phyloP scores from a whole-genome alignment of 2,113 vertebrate genomes.

The Pteruthius melanotis region DNA sequence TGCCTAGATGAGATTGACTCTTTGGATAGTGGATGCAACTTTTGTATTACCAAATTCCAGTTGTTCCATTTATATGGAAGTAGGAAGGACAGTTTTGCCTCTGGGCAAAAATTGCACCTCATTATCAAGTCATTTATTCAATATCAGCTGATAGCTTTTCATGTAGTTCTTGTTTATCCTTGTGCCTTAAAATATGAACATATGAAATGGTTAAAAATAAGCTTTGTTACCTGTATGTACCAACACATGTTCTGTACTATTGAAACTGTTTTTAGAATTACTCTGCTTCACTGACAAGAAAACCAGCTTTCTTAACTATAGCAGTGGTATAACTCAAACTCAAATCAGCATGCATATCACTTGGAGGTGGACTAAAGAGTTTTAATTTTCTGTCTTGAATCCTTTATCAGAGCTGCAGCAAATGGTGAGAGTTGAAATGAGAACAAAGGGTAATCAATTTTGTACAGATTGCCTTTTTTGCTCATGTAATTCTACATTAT shows the following conservation, averaged over 20 bases:
- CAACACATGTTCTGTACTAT: slow-evolving; percentile 16
- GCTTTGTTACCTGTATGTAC: slow-evolving; percentile 35
- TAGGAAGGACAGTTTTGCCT: background rate
- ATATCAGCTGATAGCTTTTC: slow-evolving; percentile 38
- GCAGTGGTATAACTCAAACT: background rate
- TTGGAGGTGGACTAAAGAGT: slow-evolving; percentile 12
- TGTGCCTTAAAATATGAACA: slow-evolving; percentile 81
- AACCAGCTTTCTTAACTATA: slow-evolving; percentile 15
- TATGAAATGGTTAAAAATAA: slow-evolving; percentile 40
- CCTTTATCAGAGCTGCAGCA: slow-evolving; percentile 40
- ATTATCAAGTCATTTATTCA: slow-evolving; percentile 23
- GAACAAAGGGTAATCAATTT: slow-evolving; percentile 51
- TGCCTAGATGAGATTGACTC: background rate
- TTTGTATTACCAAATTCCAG: background rate
- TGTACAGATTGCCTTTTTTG: slow-evolving; percentile 62
- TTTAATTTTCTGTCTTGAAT: background rate
- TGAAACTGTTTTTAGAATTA: slow-evolving; percentile 19
- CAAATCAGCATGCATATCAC: slow-evolving; percentile 12
- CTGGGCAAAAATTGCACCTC: background rate
- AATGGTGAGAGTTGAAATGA: slow-evolving; percentile 28
- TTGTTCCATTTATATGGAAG: background rate
- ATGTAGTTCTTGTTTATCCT: slow-evolving; percentile 74
- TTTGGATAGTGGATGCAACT: background rate
- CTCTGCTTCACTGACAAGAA: slow-evolving; percentile 34
- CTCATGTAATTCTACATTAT: slow-evolving; percentile 65